Evolutionary conservation across 2,113 vertebrate genomes (phyloP).

Genomic region (Phocoena phocoena): DNA sequence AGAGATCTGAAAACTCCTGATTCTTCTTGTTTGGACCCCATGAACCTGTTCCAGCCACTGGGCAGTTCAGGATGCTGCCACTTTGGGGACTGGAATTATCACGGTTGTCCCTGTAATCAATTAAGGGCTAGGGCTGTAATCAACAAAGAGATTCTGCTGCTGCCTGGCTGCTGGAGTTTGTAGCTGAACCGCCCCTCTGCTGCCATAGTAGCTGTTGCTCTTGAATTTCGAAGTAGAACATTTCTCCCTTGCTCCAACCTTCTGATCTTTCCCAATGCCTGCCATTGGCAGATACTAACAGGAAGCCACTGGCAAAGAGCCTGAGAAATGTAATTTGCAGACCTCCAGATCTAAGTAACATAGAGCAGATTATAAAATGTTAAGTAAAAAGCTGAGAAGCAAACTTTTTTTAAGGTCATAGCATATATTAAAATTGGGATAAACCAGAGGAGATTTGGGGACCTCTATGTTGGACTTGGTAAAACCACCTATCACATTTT

Average conservation of each 20-base stretch:
- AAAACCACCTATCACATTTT: background rate
- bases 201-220: background rate
- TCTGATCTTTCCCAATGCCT: background rate
- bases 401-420: background rate
- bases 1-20: background rate
- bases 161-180: background rate
- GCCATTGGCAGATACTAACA: background rate
- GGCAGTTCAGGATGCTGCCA: background rate
- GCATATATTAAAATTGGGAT: background rate
- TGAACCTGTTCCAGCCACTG: background rate
- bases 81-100: background rate
- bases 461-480: background rate
- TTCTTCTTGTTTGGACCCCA: no score
- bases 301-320: background rate
- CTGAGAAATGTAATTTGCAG: background rate
- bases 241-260: background rate
- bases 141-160: background rate
- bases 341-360: background rate
- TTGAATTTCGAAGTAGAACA: background rate
- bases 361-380: background rate
- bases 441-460: background rate
- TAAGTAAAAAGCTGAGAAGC: background rate
- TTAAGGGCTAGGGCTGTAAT: background rate
- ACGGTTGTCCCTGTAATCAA: background rate
- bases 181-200: background rate